A percentile compares a stretch with the other conserved stretches of the same genome.
Conservation (phyloP, 2,888 invertebrate species). For the Ophraella communa region DNA sequence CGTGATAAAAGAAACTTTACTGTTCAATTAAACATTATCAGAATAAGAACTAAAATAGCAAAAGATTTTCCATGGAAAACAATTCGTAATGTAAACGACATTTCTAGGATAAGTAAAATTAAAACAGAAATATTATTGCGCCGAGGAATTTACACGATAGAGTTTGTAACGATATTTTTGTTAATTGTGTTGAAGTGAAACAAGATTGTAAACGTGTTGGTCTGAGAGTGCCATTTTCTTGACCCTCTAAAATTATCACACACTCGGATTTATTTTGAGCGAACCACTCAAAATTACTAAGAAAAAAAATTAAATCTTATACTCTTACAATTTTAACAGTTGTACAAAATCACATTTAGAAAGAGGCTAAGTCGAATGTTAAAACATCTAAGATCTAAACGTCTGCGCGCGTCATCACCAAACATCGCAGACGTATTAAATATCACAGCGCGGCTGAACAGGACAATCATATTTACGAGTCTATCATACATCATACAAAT, state of each 20-base stretch:
- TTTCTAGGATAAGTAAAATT: too few species aligned
- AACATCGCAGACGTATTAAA: constrained; percentile 35
- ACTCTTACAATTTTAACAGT: constrained; percentile 56
- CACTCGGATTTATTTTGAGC: constrained; percentile 48
- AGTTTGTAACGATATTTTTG: too few species aligned
- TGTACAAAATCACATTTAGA: constrained; percentile 59
- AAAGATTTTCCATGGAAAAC: too few species aligned
- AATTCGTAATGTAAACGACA: too few species aligned
- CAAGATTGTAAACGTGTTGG: constrained; percentile 32
- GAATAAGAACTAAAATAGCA: too few species aligned
- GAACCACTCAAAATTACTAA: constrained; percentile 49
- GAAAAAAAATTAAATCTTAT: constrained; percentile 56
- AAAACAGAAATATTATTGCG: too few species aligned
- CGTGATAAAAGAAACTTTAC: too few species aligned
- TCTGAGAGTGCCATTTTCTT: not conserved
- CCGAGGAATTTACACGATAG: too few species aligned
- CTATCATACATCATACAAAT: too few species aligned
- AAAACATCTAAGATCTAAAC: constrained; percentile 52
- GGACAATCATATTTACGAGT: constrained; percentile 53
- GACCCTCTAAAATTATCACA: constrained; percentile 46
- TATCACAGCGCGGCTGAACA: constrained; percentile 62
- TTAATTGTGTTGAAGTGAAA: not conserved
- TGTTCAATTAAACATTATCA: too few species aligned
- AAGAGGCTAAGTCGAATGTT: constrained; percentile 50
- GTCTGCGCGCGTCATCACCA: constrained; percentile 43